These are phyloP conservation scores for Capromys pilorides DNA, from an alignment of 2,797 vertebrate genomes.

Conservation along the genomic window DNA sequence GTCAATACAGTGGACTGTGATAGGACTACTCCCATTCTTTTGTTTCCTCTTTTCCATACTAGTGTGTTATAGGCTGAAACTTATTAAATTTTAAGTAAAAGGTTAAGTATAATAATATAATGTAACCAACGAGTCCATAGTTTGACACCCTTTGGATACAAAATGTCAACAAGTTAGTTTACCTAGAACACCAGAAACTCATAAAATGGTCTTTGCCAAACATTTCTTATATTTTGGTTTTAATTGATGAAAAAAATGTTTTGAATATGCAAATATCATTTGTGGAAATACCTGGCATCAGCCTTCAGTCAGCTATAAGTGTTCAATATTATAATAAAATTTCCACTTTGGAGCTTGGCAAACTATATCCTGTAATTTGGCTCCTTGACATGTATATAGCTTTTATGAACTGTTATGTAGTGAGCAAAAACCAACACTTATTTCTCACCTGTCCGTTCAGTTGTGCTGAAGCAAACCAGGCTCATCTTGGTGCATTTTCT, in stretches of 20 bases:
- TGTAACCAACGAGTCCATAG: background rate
- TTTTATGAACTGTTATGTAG: slow-evolving; percentile 16
- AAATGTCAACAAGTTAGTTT: background rate
- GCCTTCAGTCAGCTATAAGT: background rate
- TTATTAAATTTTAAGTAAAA: background rate
- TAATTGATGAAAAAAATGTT: background rate
- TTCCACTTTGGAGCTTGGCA: background rate
- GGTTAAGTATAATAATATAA: background rate
- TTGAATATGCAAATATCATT: slow-evolving; percentile 10
- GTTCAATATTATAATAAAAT: background rate
- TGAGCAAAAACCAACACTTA: slow-evolving; percentile 10
- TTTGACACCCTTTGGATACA: background rate
- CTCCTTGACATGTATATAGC: background rate
- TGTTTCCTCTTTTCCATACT: background rate
- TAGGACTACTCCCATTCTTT: background rate
- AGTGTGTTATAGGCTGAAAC: background rate
- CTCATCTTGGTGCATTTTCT: background rate
- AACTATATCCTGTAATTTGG: background rate
- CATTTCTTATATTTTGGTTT: background rate
- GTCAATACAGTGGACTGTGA: background rate
- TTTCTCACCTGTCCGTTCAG: background rate
- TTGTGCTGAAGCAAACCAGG: background rate
- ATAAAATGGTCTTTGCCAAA: background rate
- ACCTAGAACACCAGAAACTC: background rate
- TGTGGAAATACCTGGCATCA: background rate